A percentile compares a stretch with the other conserved stretches of the same genome.
These are phyloP conservation scores for Drosophila sechellia DNA, from an alignment of 1,140 invertebrate species.

Conservation along the genomic window DNA sequence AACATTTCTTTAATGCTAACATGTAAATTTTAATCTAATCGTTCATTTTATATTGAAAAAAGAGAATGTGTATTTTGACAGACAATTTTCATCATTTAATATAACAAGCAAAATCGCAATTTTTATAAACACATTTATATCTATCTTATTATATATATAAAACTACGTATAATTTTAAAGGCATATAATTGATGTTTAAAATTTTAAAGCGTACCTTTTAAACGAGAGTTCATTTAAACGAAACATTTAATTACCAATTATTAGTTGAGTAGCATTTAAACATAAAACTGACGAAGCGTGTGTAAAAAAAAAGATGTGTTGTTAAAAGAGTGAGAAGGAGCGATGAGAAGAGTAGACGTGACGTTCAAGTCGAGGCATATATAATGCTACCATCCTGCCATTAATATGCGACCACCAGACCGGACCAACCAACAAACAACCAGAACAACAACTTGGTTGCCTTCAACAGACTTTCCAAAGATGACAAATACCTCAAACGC, in stretches of 20 bases:
- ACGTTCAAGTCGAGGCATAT: conserved; percentile 56
- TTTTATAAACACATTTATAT: conserved; percentile 64
- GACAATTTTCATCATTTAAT: conserved; percentile 53
- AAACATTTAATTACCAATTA: conserved; percentile 68
- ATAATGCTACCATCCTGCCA: conserved; percentile 2
- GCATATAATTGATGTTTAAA: conserved; percentile 72
- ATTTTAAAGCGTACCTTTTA: conserved; percentile 79
- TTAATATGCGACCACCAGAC: conserved; percentile 43
- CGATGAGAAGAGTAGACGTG: conserved; percentile 22
- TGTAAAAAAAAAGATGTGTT: conserved; percentile 78
- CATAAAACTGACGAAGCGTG: conserved; percentile 84
- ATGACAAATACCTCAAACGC: conserved; percentile 83
- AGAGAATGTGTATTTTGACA: conserved; percentile 45
- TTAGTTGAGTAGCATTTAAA: conserved; percentile 77
- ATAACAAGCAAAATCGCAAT: conserved; percentile 52
- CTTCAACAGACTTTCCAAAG: conserved; percentile 80
- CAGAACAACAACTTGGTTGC: conserved; percentile 39
- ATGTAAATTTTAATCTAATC: conserved; percentile 62
- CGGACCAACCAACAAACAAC: conserved; percentile 48
- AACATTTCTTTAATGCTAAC: conserved; percentile 52
- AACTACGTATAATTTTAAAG: conserved; percentile 72
- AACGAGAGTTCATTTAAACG: conserved; percentile 57
- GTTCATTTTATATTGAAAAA: conserved; percentile 66
- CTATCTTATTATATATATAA: conserved; percentile 56
- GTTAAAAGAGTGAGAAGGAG: conserved; percentile 52